Conservation (phyloP, 1,140 invertebrate genomes). For the Akabosia matsudoensis region DNA sequence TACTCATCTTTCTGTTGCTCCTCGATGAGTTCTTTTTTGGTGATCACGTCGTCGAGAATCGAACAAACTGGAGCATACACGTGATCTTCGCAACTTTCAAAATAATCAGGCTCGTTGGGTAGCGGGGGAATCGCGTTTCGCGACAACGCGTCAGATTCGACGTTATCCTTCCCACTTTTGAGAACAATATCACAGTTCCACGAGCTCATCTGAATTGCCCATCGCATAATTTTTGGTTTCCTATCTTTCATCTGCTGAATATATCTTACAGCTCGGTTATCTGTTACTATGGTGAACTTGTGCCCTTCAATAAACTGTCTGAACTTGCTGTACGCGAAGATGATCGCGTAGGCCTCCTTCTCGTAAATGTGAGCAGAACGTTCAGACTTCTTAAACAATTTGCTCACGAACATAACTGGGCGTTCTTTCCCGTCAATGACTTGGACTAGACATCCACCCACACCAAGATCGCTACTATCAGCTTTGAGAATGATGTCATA, state of each 20-base stretch:
- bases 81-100: not conserved
- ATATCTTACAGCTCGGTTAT: constrained; percentile 56
- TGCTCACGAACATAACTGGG: constrained; percentile 53
- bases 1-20: not conserved
- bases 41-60: not conserved
- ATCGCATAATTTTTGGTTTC: constrained; percentile 53
- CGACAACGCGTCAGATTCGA: not conserved
- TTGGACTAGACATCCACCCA: constrained; percentile 51
- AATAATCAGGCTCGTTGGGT: not conserved
- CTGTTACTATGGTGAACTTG: constrained; percentile 56
- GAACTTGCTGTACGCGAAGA: constrained; percentile 54
- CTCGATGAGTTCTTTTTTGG: not conserved
- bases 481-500: constrained; percentile 48
- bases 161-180: constrained; percentile 37
- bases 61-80: not conserved
- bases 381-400: constrained; percentile 52
- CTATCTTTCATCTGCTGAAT: constrained; percentile 52
- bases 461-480: constrained; percentile 46
- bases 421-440: too few species aligned
- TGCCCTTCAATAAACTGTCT: constrained; percentile 54
- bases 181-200: constrained; percentile 53
- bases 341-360: constrained; percentile 56
- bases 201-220: constrained; percentile 55
- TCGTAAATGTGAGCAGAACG: constrained; percentile 53
- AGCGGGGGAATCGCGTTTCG: constrained; percentile 24